Evolutionary conservation across 2,888 invertebrate species (phyloP), one percentile per base, ranked within the genome.

Genomic region (Pterostichus niger): DNA sequence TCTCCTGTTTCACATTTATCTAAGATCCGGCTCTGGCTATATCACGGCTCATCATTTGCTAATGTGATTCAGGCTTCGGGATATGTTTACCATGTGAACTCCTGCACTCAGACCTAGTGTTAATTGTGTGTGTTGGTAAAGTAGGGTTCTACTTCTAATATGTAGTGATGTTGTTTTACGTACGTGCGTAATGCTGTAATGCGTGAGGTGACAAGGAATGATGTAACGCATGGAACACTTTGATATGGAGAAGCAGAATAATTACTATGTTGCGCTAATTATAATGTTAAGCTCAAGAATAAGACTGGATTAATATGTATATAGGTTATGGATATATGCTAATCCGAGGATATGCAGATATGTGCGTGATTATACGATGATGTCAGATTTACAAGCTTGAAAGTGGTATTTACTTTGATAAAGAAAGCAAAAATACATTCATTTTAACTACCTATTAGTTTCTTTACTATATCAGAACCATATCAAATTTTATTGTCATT

Each of bases 261-360:
- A 64, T 64, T 64, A 64, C 13, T 31, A 64, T 64, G 64, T 64
- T 64, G 64, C 2, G n/a, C 35, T 64, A 64, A 64, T 64, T 64
- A 64, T 64, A 11, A 64, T 35, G 64, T 31, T 64, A 64, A 64
- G 64, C 64, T 35, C 64, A 64, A 64, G 64, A 64, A 64, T 64
- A 64, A 64, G 35, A 24, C 31, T n/a, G 64, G 35, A 64, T 64
- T 64, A 64, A n/a, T 64, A 64, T 64, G 64, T 13, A 64, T 64
- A 64, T 64, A 35, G 64, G 64, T 64, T 64, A 64, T 64, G 31
- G 64, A 33, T 64, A 33, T 64, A 64, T 64, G 64, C n/a, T 64
- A 64, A 64, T 59, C 59, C 10, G 17, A 2, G 31, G 13, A 13
- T 24, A 24, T 59, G 33, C 31, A 35, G 33, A 35, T 35, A 13